Conservation (phyloP, 1,140 invertebrate genomes). For the Thrips palmi region DNA sequence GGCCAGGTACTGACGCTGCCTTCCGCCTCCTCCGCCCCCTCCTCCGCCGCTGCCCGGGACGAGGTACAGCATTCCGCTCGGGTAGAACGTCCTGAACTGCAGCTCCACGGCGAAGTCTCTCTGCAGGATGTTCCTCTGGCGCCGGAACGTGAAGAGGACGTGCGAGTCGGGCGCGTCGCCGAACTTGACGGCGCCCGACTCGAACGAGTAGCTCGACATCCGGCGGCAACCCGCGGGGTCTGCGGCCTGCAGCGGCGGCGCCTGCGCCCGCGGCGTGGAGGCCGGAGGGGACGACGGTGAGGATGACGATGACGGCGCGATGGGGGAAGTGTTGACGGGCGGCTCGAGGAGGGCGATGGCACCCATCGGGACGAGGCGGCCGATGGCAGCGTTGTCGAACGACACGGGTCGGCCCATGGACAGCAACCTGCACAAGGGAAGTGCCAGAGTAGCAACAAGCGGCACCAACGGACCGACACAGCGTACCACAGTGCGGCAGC, state of each 20-base stretch:
- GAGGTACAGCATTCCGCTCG: conserved; percentile 61
- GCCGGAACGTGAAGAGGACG: conserved; percentile 42
- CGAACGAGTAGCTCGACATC: conserved; percentile 51
- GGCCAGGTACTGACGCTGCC: conserved; percentile 49
- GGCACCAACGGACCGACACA: not conserved
- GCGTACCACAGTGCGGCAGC: no score
- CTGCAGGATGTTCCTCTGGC: conserved; percentile 38
- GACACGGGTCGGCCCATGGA: conserved; percentile 40
- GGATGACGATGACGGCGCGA: no score
- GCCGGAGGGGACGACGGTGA: conserved; percentile 4
- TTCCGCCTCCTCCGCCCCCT: conserved; percentile 34
- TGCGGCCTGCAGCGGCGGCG: not conserved
- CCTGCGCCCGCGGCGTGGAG: not conserved
- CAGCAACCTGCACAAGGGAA: conserved; percentile 29
- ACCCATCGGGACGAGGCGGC: conserved; percentile 32
- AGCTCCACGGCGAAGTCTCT: conserved; percentile 58
- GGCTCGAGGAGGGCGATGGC: not conserved
- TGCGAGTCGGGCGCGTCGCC: conserved; percentile 62
- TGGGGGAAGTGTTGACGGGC: no score
- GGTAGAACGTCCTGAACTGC: conserved; percentile 70
- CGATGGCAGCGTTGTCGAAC: conserved; percentile 53
- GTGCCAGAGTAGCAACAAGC: conserved; percentile 10
- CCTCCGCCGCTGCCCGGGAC: conserved; percentile 35
- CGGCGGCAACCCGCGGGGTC: conserved; percentile 31
- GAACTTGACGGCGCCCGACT: conserved; percentile 67